phyloP scores from a whole-genome alignment of 1,140 invertebrate genomes.

The Coboldia fuscipes region DNA sequence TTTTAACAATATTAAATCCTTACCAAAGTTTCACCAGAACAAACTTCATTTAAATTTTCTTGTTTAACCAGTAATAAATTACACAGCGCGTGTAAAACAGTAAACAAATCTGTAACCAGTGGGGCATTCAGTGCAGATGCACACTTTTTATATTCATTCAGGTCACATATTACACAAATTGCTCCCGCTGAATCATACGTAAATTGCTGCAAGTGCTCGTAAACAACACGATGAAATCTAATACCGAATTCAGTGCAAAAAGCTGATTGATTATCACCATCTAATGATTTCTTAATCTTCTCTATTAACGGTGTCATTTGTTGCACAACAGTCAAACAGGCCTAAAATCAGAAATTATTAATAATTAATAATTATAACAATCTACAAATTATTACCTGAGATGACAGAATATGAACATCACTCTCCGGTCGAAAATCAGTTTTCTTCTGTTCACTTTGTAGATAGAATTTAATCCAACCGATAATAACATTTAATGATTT shows the following conservation, averaged over 20 bases:
- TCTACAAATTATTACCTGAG: conserved; percentile 19
- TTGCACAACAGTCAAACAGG: conserved; percentile 69
- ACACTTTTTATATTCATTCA: conserved; percentile 83
- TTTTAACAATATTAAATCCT: conserved; percentile 10
- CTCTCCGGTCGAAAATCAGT: conserved; percentile 89
- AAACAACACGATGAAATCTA: conserved; percentile 80
- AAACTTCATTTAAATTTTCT: conserved; percentile 89
- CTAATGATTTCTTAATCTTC: conserved; percentile 64
- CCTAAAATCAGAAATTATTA: conserved; percentile 29
- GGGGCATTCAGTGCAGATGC: conserved; percentile 50
- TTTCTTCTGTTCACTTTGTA: conserved; percentile 88
- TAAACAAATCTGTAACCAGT: conserved; percentile 70
- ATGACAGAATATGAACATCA: conserved; percentile 50
- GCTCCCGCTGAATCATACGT: conserved; percentile 90
- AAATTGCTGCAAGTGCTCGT: conserved; percentile 86
- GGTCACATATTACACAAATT: conserved; percentile 94
- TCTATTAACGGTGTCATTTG: conserved; percentile 58
- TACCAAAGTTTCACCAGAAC: conserved; percentile 82
- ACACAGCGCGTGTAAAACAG: conserved; percentile 85
- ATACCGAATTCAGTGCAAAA: conserved; percentile 77
- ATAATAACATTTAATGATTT: conserved; percentile 70
- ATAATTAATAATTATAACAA: conserved; percentile 2
- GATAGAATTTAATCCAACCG: conserved; percentile 76
- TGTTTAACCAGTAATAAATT: conserved; percentile 90
- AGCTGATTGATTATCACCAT: conserved; percentile 80